Base-by-base conservation (phyloP, 1,140 invertebrate genomes). In the Nephotettix cincticeps region DNA sequence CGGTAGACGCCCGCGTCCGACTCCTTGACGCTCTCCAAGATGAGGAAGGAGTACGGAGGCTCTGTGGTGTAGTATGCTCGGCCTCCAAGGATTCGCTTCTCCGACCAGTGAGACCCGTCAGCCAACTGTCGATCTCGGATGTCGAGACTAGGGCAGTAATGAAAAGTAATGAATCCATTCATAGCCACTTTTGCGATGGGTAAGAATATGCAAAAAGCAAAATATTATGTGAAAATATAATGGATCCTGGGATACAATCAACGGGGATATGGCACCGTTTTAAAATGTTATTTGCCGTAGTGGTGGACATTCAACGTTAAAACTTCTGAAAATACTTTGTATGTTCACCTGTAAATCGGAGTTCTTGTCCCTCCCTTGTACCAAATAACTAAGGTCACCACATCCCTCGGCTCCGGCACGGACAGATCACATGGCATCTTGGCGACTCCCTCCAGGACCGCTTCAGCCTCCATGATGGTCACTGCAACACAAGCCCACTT, bases 281-380 rank as follows among this genome's bases (percentile, higher is more conserved):
- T n/a, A n/a, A n/a, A n/a, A n/a, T n/a, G n/a, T n/a, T n/a, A n/a
- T n/a, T n/a, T n/a, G n/a, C n/a, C n/a, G n/a, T n/a, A n/a, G n/a
- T n/a, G n/a, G n/a, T n/a, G n/a, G n/a, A n/a, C n/a, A n/a, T n/a
- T n/a, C n/a, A n/a, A n/a, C n/a, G n/a, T n/a, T n/a, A n/a, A n/a
- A n/a, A n/a, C n/a, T n/a, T n/a, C n/a, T n/a, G n/a, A n/a, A n/a
- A n/a, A n/a, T n/a, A n/a, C n/a, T n/a, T n/a, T n/a, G n/a, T n/a
- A n/a, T n/a, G n/a, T n/a, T n/a, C n/a, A 93, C 92, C 90, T 92
- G 83, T 94, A 94, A 78, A 94, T 93, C 21, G 92, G 92, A 9
- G 86, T 86, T 70, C 87, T 88, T 63, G 86, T 86, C 47, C 78
- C 86, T 73, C 92, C 91, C 79, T 93, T 93, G 81, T 92, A 94